phyloP scores from a whole-genome alignment of 2,113 vertebrate species.

The Gorsachius goisagi region DNA sequence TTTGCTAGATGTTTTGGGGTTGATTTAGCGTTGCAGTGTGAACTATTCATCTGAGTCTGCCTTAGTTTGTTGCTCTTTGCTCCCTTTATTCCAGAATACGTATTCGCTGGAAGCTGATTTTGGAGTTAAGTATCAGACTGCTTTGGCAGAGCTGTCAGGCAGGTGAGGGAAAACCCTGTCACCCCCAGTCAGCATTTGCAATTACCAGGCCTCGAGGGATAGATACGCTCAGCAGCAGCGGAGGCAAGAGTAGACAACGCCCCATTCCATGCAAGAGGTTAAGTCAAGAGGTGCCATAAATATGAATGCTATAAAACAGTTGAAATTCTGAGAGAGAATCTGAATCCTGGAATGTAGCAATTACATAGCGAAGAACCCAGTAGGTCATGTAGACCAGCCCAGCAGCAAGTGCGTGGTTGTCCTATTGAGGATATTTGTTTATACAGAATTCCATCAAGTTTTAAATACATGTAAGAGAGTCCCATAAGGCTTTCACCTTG shows the following conservation, averaged over 20 bases:
- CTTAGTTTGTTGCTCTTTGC: background rate
- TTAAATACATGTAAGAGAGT: background rate
- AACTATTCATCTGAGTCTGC: background rate
- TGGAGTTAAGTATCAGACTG: background rate
- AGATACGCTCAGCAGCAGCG: background rate
- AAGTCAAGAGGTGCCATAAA: background rate
- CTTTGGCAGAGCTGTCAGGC: conserved; percentile 1
- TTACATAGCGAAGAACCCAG: background rate
- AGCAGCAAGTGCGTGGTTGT: background rate
- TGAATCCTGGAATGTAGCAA: background rate
- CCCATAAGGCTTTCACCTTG: background rate
- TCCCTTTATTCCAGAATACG: background rate
- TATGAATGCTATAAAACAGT: background rate
- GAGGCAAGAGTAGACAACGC: background rate
- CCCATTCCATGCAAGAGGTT: background rate
- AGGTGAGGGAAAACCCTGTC: conserved; percentile 15
- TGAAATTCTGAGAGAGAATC: background rate
- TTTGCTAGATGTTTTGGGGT: background rate
- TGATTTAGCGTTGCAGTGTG: background rate
- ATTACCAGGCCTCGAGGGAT: background rate
- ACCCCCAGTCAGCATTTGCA: background rate
- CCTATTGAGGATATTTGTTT: background rate
- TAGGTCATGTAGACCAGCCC: background rate
- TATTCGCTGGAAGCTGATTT: background rate
- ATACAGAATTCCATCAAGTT: background rate